phyloP scores from a whole-genome alignment of 2,113 vertebrate genomes.

The Crotophaga sulcirostris region DNA sequence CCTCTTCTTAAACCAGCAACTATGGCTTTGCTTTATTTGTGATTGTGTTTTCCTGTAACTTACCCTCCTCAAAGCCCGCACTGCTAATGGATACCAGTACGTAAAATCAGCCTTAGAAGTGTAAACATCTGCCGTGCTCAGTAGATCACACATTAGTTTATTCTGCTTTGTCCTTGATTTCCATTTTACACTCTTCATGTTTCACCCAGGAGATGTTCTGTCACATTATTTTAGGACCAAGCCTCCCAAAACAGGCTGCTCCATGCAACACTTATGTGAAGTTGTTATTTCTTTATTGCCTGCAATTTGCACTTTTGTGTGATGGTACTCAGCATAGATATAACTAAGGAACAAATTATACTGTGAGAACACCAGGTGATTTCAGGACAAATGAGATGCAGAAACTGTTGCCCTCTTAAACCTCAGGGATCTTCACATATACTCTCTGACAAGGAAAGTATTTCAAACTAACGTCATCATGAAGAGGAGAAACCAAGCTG shows the following conservation, averaged over 20 bases:
- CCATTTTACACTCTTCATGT: background rate
- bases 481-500: background rate
- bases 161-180: background rate
- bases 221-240: background rate
- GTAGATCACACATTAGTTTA: background rate
- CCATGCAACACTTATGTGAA: rapidly evolving
- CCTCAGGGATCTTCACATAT: background rate
- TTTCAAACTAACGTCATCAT: background rate
- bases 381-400: background rate
- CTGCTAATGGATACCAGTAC: background rate
- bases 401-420: background rate
- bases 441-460: background rate
- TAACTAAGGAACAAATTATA: background rate
- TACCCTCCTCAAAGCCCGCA: background rate
- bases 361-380: background rate
- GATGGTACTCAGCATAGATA: background rate
- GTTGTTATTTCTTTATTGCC: background rate
- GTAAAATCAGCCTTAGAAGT: background rate
- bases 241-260: background rate
- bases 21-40: background rate
- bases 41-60: background rate
- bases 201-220: background rate
- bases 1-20: background rate
- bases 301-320: background rate
- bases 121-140: background rate